Base-by-base conservation (phyloP, 1,140 invertebrate species). In the Caenorhabditis inopinata region DNA sequence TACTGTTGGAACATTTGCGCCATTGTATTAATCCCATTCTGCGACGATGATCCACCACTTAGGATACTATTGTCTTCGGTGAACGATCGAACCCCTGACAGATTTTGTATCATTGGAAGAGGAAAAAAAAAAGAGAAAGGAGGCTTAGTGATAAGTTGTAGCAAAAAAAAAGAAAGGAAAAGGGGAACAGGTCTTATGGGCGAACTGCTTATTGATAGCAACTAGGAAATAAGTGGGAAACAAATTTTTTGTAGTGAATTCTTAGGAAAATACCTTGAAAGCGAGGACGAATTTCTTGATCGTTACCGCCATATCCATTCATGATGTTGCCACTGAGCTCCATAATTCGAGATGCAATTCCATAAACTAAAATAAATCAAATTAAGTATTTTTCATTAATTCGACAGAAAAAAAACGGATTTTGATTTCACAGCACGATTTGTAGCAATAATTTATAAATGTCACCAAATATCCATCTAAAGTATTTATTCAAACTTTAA, bases 191-290 rank as follows among this genome's bases (percentile, higher is more conserved):
- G 58, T 68, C 58, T 68, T 14, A 58, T 58, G 27, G 25, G n/a
- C 58, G 58, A 68, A 68, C 58, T 68, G 58, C 58, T 68, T 68
- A 68, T 68, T 68, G 58, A 68, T 68, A 68, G 58, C 32, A 68
- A 32, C 21, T 25, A 27, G 21, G 16, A 25, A n/a, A 51, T 58
- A 58, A 58, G 51, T 14, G 25, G 51, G 51, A 29, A 2, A 14
- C 18, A 38, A 38, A 38, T 68, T 68, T 38, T 4, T n/a, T n/a
- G n/a, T 3, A 38, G 58, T 68, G 58, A 68, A 68, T 38, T 29
- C 38, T 68, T 21, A 53, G 32, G 58, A 21, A 38, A 68, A 38
- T 68, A 68, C 58, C 58, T 68, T 68, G 58, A 38, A 68, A 68
- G n/a, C 58, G 58, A 68, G 58, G 58, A 38, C 58, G 58, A 23